Evolutionary conservation across 2,797 vertebrate species (phyloP).

Genomic region (Mormyrus hasselquistii): DNA sequence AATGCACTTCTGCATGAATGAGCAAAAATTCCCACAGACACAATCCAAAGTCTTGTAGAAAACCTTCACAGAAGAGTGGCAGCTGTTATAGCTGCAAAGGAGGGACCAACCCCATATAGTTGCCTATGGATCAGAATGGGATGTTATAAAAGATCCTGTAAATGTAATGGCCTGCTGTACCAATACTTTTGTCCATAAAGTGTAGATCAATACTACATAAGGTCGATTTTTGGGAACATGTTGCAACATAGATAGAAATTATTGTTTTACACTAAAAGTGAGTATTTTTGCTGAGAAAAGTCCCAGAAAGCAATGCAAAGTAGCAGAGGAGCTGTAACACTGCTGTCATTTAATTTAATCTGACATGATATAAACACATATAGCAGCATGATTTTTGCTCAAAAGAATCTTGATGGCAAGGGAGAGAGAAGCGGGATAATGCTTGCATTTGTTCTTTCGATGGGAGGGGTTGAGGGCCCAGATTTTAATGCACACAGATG

Average conservation of each 20-base stretch:
- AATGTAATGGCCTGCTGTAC: not conserved
- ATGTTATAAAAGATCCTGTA: not conserved
- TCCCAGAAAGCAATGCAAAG: not conserved
- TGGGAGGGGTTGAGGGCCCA: not conserved
- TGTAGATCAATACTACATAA: not conserved
- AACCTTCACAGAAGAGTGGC: not conserved
- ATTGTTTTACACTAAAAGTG: not conserved
- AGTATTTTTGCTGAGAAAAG: not conserved
- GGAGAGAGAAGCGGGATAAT: not conserved
- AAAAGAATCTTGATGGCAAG: not conserved
- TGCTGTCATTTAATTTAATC: not conserved
- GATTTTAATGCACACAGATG: constrained; percentile 14
- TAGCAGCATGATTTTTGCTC: not conserved
- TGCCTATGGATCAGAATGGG: not conserved
- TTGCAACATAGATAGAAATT: not conserved
- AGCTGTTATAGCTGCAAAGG: not conserved
- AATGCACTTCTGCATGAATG: not conserved
- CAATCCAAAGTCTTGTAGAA: not conserved
- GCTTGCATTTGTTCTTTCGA: not conserved
- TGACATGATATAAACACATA: not conserved
- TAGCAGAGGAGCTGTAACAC: not conserved
- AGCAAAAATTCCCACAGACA: not conserved
- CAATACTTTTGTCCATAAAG: not conserved
- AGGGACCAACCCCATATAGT: not conserved
- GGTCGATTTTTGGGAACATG: not conserved